These are phyloP conservation scores for Bos indicus DNA, from an alignment of 2,113 vertebrate species.

Conservation along the genomic window DNA sequence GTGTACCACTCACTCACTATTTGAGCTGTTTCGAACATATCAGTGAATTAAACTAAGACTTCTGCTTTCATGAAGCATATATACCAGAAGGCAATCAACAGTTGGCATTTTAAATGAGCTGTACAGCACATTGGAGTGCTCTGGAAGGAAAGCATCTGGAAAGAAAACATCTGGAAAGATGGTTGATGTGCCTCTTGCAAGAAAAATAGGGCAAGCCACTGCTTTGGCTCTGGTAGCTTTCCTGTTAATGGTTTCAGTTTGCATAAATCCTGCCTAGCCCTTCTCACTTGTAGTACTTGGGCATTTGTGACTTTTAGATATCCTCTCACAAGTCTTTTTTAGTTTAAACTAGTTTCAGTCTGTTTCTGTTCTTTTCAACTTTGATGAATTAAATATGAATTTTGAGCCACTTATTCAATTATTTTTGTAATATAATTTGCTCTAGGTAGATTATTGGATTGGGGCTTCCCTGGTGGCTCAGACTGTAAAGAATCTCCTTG, in stretches of 20 bases:
- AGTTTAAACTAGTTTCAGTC: not conserved
- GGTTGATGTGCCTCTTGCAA: not conserved
- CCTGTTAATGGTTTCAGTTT: not conserved
- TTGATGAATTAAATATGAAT: not conserved
- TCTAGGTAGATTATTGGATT: not conserved
- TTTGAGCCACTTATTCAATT: not conserved
- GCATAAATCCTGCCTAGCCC: not conserved
- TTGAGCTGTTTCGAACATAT: not conserved
- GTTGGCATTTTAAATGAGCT: not conserved
- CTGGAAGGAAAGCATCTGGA: not conserved
- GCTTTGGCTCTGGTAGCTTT: not conserved
- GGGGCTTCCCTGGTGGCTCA: not conserved
- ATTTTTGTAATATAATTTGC: not conserved
- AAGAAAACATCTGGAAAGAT: not conserved
- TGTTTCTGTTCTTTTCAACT: conserved; percentile 11
- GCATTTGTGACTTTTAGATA: not conserved
- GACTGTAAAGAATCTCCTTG: not conserved
- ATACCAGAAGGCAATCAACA: not conserved
- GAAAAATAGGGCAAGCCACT: not conserved
- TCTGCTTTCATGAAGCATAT: not conserved
- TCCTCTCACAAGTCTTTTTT: not conserved
- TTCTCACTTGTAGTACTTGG: not conserved
- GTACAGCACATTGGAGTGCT: not conserved
- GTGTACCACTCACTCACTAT: not conserved
- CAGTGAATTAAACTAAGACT: not conserved